Conservation (phyloP, 2,888 invertebrate species). For the Hermaeophaga mercurialis region DNA sequence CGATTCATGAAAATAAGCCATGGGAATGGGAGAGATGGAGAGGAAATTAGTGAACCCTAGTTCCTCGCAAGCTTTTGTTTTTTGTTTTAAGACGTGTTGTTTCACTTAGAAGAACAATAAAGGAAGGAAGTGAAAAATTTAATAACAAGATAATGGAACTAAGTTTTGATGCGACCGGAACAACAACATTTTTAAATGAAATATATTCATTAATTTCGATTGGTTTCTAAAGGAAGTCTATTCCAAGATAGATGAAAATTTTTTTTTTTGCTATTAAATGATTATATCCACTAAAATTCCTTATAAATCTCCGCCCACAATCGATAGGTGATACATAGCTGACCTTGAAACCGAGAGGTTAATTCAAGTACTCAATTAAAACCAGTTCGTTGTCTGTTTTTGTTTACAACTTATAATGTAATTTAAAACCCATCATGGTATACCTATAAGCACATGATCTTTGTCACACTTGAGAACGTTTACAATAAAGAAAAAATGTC, state of each 20-base stretch:
- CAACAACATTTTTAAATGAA: too few species aligned
- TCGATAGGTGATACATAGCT: conserved; percentile 9
- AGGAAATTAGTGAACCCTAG: conserved; percentile 18
- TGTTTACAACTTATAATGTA: conserved; percentile 5
- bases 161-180: too few species aligned
- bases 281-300: too few species aligned
- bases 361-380: conserved; percentile 13
- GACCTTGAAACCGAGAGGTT: conserved; percentile 18
- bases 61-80: conserved; percentile 13
- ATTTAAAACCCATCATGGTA: conserved; percentile 6
- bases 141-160: too few species aligned
- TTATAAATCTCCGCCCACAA: conserved; percentile 12
- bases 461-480: not conserved
- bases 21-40: conserved; percentile 12
- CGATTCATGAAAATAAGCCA: conserved; percentile 10
- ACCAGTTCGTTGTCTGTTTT: conserved; percentile 8
- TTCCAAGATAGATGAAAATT: too few species aligned
- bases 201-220: too few species aligned
- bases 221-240: too few species aligned
- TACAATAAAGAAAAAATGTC: not conserved
- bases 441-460: not conserved
- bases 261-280: too few species aligned
- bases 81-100: conserved; percentile 1
- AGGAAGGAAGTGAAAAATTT: not conserved
- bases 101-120: conserved; percentile 1